Percentiles rank a stretch among this genome's conserved stretches.
Evolutionary conservation across 2,113 vertebrate genomes (phyloP).

Genomic region (Larimichthys polyactis): DNA sequence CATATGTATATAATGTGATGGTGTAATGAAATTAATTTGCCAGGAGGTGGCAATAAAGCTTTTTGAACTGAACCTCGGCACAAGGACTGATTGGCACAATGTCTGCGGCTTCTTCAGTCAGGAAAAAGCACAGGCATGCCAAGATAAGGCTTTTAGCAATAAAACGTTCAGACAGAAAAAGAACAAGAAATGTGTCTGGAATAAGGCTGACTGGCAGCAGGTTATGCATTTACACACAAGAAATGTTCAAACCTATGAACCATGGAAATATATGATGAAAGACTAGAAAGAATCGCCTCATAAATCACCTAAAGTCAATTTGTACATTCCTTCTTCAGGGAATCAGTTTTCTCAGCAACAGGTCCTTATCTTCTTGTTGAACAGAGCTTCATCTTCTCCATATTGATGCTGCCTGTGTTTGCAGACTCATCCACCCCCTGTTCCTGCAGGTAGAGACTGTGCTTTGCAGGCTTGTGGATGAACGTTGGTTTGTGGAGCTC

Average conservation of each 20-base stretch:
- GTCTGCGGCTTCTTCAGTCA: background rate
- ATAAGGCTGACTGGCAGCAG: background rate
- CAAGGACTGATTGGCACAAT: background rate
- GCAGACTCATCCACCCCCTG: constrained; percentile 80
- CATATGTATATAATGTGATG: background rate
- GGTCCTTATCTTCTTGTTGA: constrained; percentile 38
- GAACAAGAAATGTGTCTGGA: background rate
- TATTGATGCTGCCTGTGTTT: constrained; percentile 85
- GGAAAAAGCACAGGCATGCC: background rate
- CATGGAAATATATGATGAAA: background rate
- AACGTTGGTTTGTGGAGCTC: constrained; percentile 84
- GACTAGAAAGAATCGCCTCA: background rate
- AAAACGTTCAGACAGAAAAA: background rate
- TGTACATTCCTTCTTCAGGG: background rate
- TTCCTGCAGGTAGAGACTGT: constrained; percentile 39
- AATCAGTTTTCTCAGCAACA: background rate
- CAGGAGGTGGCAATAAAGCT: constrained; percentile 36
- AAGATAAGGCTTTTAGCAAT: constrained; percentile 1
- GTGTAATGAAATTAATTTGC: constrained; percentile 13
- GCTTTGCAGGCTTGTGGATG: constrained; percentile 72
- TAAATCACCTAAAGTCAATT: background rate
- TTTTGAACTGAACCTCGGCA: background rate
- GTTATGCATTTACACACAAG: constrained; percentile 5
- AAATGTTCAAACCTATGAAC: constrained; percentile 2
- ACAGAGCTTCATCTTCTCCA: constrained; percentile 65